phyloP scores from a whole-genome alignment of 2,888 invertebrate species.

The Euplagia quadripunctaria region DNA sequence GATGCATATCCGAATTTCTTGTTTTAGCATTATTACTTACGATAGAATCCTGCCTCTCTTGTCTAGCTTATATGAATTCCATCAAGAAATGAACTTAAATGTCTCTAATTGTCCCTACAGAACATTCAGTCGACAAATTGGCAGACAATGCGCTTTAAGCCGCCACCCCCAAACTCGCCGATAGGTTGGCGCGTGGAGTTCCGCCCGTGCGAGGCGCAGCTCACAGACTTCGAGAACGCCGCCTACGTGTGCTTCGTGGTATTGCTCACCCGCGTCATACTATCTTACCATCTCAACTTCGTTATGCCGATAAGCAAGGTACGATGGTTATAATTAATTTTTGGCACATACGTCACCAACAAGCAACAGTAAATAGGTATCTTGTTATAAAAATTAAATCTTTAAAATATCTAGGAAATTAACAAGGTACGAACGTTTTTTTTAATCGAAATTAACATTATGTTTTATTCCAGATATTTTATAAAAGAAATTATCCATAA shows the following conservation, averaged over 20 bases:
- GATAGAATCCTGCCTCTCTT: too few relatives aligned
- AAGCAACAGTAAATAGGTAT: too few relatives aligned
- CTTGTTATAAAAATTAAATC: not conserved
- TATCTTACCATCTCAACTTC: slow-evolving; percentile 98
- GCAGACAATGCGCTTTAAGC: slow-evolving; percentile 99
- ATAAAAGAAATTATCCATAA: too few relatives aligned
- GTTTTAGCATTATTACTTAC: too few relatives aligned
- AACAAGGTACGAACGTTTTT: not conserved
- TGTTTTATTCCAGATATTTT: too few relatives aligned
- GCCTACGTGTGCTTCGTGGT: slow-evolving; percentile 99
- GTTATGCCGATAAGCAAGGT: slow-evolving; percentile 99
- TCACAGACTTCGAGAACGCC: slow-evolving; percentile 99
- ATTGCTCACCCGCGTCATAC: slow-evolving; percentile 97
- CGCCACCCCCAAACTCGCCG: slow-evolving; percentile 97
- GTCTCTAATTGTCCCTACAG: slow-evolving; percentile 74
- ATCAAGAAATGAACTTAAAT: not conserved
- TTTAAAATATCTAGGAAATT: not conserved
- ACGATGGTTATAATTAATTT: not conserved
- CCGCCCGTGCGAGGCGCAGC: slow-evolving; percentile 98
- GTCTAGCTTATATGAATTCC: not conserved
- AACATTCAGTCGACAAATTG: slow-evolving; percentile 99
- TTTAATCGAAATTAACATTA: too few relatives aligned
- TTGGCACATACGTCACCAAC: too few relatives aligned
- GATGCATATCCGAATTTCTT: too few relatives aligned
- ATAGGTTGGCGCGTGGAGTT: slow-evolving; percentile 99